These are phyloP conservation scores for Leptopilina boulardi DNA, from an alignment of 1,140 invertebrate genomes.

Conservation along the genomic window DNA sequence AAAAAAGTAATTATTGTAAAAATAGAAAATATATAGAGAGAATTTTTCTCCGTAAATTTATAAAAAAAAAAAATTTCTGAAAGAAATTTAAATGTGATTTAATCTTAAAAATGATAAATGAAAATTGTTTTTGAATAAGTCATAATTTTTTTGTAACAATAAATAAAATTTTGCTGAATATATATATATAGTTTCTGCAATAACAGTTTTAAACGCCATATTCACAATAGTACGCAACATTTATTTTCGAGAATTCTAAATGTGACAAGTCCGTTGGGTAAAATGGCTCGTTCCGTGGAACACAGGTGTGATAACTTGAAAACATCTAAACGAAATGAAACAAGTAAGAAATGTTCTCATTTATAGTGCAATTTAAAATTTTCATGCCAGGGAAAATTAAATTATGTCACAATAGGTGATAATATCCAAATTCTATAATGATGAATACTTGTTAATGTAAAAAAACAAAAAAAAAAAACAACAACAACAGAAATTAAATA, in stretches of 20 bases:
- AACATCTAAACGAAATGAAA: slow-evolving; percentile 17
- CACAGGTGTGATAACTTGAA: slow-evolving; percentile 14
- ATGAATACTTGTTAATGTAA: no score
- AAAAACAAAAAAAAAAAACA: no score
- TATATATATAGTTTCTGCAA: background rate
- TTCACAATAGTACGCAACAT: background rate
- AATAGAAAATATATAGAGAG: no score
- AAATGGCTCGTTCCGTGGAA: slow-evolving; percentile 10
- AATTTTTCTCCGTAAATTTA: no score
- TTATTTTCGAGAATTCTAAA: slow-evolving; percentile 8
- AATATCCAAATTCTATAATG: no score
- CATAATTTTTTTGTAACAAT: background rate
- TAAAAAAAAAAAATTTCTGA: no score
- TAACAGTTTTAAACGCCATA: slow-evolving; percentile 9
- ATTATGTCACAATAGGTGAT: no score
- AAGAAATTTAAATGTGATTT: no score
- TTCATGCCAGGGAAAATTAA: no score
- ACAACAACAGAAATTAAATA: background rate
- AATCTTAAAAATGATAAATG: background rate
- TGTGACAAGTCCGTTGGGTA: slow-evolving; percentile 12
- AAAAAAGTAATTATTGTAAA: no score
- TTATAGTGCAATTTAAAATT: background rate
- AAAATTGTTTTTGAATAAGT: background rate
- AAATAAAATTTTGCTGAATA: background rate
- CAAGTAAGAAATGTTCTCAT: background rate